Evolutionary conservation across 2,888 invertebrate species (phyloP).

Genomic region (Aleiodes alternator): DNA sequence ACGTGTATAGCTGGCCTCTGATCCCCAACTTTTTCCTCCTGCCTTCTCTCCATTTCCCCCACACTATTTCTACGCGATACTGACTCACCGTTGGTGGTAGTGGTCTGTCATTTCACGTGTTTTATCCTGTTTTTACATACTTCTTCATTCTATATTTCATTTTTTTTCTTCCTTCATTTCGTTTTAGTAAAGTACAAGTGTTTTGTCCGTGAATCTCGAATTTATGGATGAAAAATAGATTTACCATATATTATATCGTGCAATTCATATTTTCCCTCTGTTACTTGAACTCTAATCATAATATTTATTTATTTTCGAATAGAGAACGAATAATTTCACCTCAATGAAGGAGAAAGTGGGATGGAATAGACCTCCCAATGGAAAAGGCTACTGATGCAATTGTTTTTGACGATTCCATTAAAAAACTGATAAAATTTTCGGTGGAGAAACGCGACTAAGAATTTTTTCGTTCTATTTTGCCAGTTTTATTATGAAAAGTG

Average conservation of each 20-base stretch:
- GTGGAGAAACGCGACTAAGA: too few relatives aligned
- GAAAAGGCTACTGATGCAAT: too few relatives aligned
- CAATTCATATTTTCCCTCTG: too few relatives aligned
- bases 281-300: too few relatives aligned
- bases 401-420: too few relatives aligned
- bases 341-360: too few relatives aligned
- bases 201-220: slow-evolving; percentile 9
- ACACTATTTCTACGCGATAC: slow-evolving; percentile 23
- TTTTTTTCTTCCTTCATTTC: neutral
- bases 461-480: too few relatives aligned
- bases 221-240: neutral
- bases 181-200: neutral
- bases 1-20: slow-evolving; percentile 56
- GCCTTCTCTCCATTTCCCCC: slow-evolving; percentile 49
- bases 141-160: neutral
- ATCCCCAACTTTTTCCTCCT: slow-evolving; percentile 58
- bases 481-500: too few relatives aligned
- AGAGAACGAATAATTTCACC: too few relatives aligned
- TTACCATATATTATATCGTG: slow-evolving; percentile 8
- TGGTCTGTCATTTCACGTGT: slow-evolving; percentile 9
- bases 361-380: too few relatives aligned
- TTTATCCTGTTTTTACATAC: slow-evolving; percentile 22
- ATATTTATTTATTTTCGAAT: too few relatives aligned
- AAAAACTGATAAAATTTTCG: too few relatives aligned
- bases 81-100: slow-evolving; percentile 21